These are phyloP conservation scores for Callospermophilus lateralis DNA, from an alignment of 2,113 vertebrate genomes.

Conservation along the genomic window DNA sequence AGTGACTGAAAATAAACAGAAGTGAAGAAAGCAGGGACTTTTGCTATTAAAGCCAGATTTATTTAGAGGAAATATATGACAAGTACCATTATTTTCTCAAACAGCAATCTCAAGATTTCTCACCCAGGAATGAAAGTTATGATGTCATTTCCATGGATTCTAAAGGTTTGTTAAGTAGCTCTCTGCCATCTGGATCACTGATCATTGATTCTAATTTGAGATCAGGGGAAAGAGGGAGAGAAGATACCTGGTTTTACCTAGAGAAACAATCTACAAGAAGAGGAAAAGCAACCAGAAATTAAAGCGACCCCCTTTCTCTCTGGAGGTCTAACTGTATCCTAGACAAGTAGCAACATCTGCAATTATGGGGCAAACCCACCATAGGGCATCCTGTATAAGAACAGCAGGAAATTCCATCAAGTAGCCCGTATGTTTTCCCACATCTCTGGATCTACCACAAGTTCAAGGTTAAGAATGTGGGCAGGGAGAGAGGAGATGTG, in stretches of 20 bases:
- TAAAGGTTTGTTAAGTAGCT: conserved; percentile 13
- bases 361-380: background rate
- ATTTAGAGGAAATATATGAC: conserved; percentile 82
- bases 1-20: conserved; percentile 85
- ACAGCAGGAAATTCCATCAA: conserved; percentile 4
- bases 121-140: conserved; percentile 77
- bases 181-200: background rate
- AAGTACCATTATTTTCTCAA: conserved; percentile 83
- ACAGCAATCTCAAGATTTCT: conserved; percentile 73
- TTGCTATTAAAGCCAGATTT: conserved; percentile 83
- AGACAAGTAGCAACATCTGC: conserved; percentile 3
- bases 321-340: conserved; percentile 30
- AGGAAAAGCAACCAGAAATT: conserved; percentile 51
- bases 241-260: conserved; percentile 10
- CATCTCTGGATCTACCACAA: background rate
- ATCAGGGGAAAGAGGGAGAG: background rate
- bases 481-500: background rate
- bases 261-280: background rate
- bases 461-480: conserved; percentile 16
- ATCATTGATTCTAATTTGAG: conserved; percentile 30
- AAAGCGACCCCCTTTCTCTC: background rate
- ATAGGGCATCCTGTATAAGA: background rate
- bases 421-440: background rate
- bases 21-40: conserved; percentile 79
- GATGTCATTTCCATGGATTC: conserved; percentile 74